These are phyloP conservation scores for Anguilla pacifica DNA, from an alignment of 2,797 vertebrate genomes.

Conservation along the genomic window DNA sequence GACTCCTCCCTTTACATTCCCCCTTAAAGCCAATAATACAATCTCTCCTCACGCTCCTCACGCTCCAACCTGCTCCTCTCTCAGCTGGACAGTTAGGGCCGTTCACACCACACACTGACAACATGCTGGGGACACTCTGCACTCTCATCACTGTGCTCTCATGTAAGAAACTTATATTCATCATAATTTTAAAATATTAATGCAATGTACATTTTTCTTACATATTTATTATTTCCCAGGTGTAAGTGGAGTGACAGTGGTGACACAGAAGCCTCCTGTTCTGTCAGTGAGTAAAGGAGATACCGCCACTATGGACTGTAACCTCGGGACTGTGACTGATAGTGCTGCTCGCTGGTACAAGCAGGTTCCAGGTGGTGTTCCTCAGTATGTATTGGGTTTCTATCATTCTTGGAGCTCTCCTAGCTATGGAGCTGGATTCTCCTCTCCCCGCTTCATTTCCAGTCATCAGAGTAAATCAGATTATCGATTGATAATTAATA, in stretches of 20 bases:
- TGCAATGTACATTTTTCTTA: not conserved
- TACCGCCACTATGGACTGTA: conserved; percentile 56
- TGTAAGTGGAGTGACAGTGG: conserved; percentile 36
- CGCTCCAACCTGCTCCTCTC: too few relatives aligned
- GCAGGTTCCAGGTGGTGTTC: conserved; percentile 42
- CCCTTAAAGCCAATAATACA: too few relatives aligned
- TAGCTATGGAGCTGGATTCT: conserved; percentile 34
- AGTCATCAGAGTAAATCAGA: conserved; percentile 31
- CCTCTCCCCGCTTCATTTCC: conserved; percentile 46
- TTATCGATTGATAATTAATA: conserved; percentile 50
- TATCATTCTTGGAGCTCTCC: rapidly evolving
- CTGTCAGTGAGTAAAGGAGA: conserved; percentile 52
- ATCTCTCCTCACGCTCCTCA: too few relatives aligned
- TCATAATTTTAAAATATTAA: too few relatives aligned
- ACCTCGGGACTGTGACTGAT: conserved; percentile 42
- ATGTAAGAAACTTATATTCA: too few relatives aligned
- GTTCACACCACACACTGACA: too few relatives aligned
- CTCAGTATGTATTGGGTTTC: rapidly evolving
- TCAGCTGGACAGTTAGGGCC: too few relatives aligned
- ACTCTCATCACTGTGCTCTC: not conserved
- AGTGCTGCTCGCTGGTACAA: conserved; percentile 28
- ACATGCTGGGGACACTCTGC: too few relatives aligned
- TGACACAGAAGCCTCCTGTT: conserved; percentile 60
- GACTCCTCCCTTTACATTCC: too few relatives aligned
- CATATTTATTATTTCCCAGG: not conserved